These are phyloP conservation scores for Drosophila formosana DNA, from an alignment of 2,888 invertebrate species.

Conservation along the genomic window DNA sequence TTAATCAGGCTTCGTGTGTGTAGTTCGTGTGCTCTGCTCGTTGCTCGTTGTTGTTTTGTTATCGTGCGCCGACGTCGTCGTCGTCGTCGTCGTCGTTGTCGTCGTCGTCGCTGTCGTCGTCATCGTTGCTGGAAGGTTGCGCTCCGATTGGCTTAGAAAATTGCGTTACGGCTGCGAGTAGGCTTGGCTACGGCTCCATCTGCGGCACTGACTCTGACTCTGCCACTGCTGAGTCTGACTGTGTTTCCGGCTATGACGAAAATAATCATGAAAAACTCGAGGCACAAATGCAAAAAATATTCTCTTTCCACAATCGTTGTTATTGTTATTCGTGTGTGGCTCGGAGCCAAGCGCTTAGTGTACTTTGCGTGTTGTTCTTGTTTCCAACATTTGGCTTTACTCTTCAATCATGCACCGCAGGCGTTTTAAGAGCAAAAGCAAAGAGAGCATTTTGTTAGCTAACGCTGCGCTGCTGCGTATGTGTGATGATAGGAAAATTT, in stretches of 20 bases:
- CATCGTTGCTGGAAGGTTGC: constrained; percentile 62
- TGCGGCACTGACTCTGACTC: constrained; percentile 7
- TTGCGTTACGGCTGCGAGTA: constrained; percentile 78
- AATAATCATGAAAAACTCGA: constrained; percentile 43
- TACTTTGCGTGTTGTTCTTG: constrained; percentile 6
- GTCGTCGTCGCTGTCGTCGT: constrained; percentile 45
- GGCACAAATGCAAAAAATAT: constrained; percentile 30
- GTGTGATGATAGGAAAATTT: constrained; percentile 24
- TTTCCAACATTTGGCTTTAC: constrained; percentile 19
- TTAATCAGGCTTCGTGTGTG: constrained; percentile 73
- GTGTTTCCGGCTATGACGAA: constrained; percentile 23
- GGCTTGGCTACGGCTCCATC: constrained; percentile 74
- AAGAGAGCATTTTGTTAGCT: constrained; percentile 40
- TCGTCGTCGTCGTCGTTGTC: constrained; percentile 55
- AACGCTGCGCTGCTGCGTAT: constrained; percentile 63
- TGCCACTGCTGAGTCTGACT: constrained; percentile 9
- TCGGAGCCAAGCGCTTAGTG: neutral
- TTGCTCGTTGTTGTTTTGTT: constrained; percentile 72
- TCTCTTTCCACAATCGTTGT: constrained; percentile 3
- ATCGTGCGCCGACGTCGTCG: constrained; percentile 71
- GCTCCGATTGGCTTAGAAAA: constrained; percentile 84
- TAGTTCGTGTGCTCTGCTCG: constrained; percentile 50
- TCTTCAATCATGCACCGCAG: constrained; percentile 28
- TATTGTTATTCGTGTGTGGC: neutral
- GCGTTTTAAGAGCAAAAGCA: constrained; percentile 52